Evolutionary conservation across 1,140 invertebrate genomes (phyloP), one percentile per base, ranked within the genome.

Genomic region (Leguminivora glycinivorella): DNA sequence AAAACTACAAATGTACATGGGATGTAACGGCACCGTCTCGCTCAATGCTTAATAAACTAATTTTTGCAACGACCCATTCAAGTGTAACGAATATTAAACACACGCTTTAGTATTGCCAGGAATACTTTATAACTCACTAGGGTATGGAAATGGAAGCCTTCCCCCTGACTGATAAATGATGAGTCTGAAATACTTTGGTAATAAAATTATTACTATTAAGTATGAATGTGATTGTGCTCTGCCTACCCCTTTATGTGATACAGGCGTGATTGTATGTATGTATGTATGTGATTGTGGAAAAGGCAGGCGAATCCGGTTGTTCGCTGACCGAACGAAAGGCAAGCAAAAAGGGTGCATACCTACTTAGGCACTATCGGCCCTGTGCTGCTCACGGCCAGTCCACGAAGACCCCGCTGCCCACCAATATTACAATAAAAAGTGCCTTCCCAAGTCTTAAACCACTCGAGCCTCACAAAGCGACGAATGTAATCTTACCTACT

Each of bases 331-430:
- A 60, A 25, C 25, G 56, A 24, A 26, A 29, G 25, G 22, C 67
- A 72, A 79, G 75, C 80, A 88, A 87, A 87, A 88, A 87, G 83
- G 84, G 77, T 71, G 29, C 29, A 71, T 75, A 74, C 78, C 75
- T 56, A 86, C 79, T 79, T 78, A n/a, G 76, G 73, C 81, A 79
- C 76, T 73, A 67, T 70, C 38, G 69, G 22, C 25, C 69, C 70
- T 56, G 14, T 60, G 67, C 73, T 75, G 77, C 43, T 14, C 40
- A n/a, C 40, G 40, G 40, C 40, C 40, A 12, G 9, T 10, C 31
- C 9, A 10, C 1, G 31, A 12, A 43, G 14, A 0, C 14, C 40
- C 14, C 40, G 14, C n/a, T 43, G 40, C 14, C 40, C 40, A 43
- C 40, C n/a, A 14, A 43, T n/a, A 14, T 72, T 77, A 73, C 81